Evolutionary conservation across 2,888 invertebrate species (phyloP), one percentile per base, ranked within the genome.

Genomic region (Diogma glabrata): DNA sequence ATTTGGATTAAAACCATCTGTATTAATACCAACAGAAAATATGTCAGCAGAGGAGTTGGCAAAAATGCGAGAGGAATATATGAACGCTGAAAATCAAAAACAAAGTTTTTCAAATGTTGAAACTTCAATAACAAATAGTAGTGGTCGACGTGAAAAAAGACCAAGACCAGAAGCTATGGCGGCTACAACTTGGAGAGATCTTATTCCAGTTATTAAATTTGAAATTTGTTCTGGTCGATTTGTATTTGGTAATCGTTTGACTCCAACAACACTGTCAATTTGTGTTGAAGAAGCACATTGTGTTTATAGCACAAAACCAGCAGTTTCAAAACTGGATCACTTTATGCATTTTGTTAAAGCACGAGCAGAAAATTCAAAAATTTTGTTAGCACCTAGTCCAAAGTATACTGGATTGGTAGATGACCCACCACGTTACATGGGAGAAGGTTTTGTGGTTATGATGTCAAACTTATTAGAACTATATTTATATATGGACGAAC

Each of bases 401-500:
- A 93, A 93, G 64, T 96, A 94, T 67, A 89, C 85, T 3, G 91
- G 92, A 6, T 82, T 89, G 75, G 82, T 88, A 5, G 94, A 94
- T 69, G 93, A 93, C 61, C 95, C 97, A 1, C 97, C 97, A 0
- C 73, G 91, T 47, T 94, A 89, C 63, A 97, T 97, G 96, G 97
- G 97, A 4, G 95, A 95, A 72, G 97, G 96, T 1, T 97, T 97
- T 71, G 95, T 95, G 1, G 82, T 99, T 9, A 82, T 97, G 75
- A 94, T 94, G 65, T 91, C 94, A 3, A 95, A 95, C 65, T 86
- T 87, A 64, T 83, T 96, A 60, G 91, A 95, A 66, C 76, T 96
- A 20, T 95, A 95, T 68, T 95, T 93, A 70, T 95, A 94, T 64
- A 92, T 95, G 87, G 97, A 99, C 69, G 93, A 96, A 67, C 86